These are phyloP conservation scores for Diadophis punctatus DNA, from an alignment of 2,113 vertebrate genomes.

Conservation along the genomic window DNA sequence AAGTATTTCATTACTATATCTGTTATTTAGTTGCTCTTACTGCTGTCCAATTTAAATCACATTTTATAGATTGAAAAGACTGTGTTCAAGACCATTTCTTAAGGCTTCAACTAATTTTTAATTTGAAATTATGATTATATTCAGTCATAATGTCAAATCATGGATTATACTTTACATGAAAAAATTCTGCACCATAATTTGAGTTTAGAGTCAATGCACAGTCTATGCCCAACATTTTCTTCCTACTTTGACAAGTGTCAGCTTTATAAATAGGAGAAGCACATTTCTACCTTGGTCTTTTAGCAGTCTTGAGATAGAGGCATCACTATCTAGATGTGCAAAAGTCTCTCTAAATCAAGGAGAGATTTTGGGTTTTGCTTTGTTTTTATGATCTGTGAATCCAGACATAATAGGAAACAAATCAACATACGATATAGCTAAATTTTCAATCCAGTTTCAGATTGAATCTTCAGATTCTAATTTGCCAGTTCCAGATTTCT, in stretches of 20 bases:
- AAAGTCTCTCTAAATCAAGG: no score
- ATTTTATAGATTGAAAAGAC: neutral
- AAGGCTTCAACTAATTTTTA: neutral
- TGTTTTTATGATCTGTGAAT: neutral
- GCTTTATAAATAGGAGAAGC: neutral
- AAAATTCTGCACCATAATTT: neutral
- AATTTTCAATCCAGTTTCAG: neutral
- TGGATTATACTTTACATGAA: neutral
- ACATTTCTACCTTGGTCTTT: neutral
- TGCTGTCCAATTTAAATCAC: neutral
- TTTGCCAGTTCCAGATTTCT: neutral
- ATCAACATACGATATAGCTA: neutral
- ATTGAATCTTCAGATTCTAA: neutral
- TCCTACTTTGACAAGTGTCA: neutral
- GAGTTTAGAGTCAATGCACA: neutral
- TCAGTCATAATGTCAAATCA: neutral
- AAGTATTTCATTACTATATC: neutral
- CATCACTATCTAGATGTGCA: no score
- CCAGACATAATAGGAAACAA: neutral
- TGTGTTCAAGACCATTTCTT: neutral
- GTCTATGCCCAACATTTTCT: neutral
- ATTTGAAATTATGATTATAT: neutral
- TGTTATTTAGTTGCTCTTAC: neutral
- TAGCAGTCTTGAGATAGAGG: no score
- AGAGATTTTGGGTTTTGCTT: neutral